Percentiles rank a stretch among this genome's conserved stretches.
Evolutionary conservation across 53 echinoderm and acorn worm species (phyloP).

Genomic region (Arbacia lixula): DNA sequence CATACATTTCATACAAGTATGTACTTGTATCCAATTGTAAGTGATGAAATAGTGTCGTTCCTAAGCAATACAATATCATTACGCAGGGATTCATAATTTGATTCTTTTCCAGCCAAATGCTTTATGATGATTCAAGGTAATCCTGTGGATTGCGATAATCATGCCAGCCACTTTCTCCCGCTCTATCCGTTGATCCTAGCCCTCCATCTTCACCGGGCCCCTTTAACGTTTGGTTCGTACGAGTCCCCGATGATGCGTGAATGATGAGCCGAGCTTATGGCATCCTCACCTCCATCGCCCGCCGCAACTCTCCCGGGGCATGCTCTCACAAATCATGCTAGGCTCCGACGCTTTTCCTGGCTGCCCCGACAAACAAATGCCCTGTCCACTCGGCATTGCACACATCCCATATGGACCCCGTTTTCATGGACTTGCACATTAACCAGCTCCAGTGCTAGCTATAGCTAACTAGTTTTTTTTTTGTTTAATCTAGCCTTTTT

Average conservation of each 20-base stretch:
- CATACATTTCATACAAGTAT: no score
- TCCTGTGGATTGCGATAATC: neutral
- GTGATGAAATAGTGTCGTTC: no score
- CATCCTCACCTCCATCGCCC: neutral
- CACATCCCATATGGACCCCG: no score
- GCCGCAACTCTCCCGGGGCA: constrained; percentile 13
- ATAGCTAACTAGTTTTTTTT: no score
- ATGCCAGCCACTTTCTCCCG: constrained; percentile 36
- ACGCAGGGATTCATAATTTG: neutral
- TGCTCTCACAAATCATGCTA: constrained; percentile 25
- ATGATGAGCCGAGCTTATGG: constrained; percentile 37
- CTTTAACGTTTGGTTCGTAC: neutral
- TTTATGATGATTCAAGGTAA: neutral
- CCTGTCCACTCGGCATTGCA: no score
- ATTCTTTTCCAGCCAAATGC: neutral
- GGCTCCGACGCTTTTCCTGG: no score
- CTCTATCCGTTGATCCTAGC: constrained; percentile 1
- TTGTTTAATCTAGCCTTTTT: no score
- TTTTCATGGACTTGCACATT: no score
- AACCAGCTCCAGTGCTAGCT: no score
- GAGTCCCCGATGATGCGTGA: constrained; percentile 13
- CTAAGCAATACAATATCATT: no score
- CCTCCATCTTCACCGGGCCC: neutral
- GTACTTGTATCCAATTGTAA: no score
- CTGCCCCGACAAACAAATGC: no score